Evolutionary conservation across 1,140 invertebrate species (phyloP), one percentile per base, ranked within the genome.

Genomic region (Thaumatotibia leucotreta): DNA sequence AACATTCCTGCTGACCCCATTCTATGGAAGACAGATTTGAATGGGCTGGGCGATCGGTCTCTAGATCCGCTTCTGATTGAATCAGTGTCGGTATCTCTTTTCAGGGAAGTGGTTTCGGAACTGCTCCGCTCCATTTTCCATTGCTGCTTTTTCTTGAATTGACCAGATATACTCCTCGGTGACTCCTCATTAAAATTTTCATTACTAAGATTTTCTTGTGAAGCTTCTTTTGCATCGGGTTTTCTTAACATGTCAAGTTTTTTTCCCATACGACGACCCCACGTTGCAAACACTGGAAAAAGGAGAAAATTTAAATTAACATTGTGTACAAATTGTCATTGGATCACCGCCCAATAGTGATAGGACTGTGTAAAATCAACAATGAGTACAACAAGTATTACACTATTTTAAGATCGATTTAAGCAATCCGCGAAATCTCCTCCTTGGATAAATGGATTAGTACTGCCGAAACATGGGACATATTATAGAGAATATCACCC

Each of bases 1-100:
- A 95, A 82, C 94, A 95, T 95, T 39, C 95, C 95, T 3, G 95
- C 95, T 1, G 95, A 96, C 24, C 95, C 95, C 92, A 95, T 95
- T 64, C 95, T 90, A 71, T 95, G 94, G 76, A 95, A 95, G 73
- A 95, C 95, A 27, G 93, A 94, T 80, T 95, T 95, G 62, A 95
- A 93, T 2, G 94, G 93, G 45, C 93, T 94, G 1, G 93, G 93
- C 1, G 93, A 93, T 77, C 93, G 84, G 52, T 93, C 92, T 52
- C 90, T 84, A 29, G 83, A 86, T 69, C 76, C 80, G 63, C 84
- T 92, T 86, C 84, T 76, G 72, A 90, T 85, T 63, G 92, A 87
- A 80, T 92, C 76, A 66, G 91, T 70, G 58, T 82, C 82, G 31
- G 79, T 86, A 64, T 92, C 90, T 66, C 76, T 86, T 86, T 92